Evolutionary conservation across 2,113 vertebrate genomes (phyloP).

Genomic region (Taurulus bubalis): DNA sequence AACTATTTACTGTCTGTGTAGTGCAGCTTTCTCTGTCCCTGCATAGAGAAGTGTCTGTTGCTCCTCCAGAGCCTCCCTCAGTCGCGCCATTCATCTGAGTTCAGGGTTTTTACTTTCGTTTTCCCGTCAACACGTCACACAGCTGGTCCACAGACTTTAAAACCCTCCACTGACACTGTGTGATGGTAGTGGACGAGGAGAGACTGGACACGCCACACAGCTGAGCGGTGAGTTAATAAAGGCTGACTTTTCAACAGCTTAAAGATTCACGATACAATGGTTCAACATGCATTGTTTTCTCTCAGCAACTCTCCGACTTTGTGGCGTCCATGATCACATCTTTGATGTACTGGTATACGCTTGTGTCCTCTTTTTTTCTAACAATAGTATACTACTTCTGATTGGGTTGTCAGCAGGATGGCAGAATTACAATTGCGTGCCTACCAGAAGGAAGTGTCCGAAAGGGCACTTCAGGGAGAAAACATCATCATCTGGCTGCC

Average conservation of each 20-base stretch:
- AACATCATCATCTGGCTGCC: constrained; percentile 94
- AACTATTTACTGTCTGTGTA: not conserved
- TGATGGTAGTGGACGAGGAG: not conserved
- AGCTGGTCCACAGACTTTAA: constrained; percentile 41
- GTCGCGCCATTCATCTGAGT: not conserved
- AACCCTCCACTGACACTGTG: not conserved
- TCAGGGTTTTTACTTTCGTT: constrained; percentile 64
- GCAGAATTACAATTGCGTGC: constrained; percentile 72
- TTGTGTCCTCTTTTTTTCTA: not conserved
- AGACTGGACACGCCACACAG: not conserved
- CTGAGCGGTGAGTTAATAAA: constrained; percentile 51
- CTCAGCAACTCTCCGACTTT: not conserved
- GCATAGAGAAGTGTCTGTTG: not conserved
- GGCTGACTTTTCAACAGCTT: not conserved
- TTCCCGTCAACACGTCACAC: constrained; percentile 21
- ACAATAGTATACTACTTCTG: no score
- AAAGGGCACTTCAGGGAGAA: constrained; percentile 83
- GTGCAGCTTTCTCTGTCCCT: constrained; percentile 44
- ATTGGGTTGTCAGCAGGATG: constrained; percentile 69
- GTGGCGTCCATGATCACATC: not conserved
- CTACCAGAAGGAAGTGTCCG: constrained; percentile 90
- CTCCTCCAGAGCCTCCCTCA: constrained; percentile 48
- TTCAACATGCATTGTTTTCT: not conserved
- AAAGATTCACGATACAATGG: not conserved
- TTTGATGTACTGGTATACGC: not conserved